Base-by-base conservation (phyloP, 2,888 invertebrate species). In the Monochamus alternatus region DNA sequence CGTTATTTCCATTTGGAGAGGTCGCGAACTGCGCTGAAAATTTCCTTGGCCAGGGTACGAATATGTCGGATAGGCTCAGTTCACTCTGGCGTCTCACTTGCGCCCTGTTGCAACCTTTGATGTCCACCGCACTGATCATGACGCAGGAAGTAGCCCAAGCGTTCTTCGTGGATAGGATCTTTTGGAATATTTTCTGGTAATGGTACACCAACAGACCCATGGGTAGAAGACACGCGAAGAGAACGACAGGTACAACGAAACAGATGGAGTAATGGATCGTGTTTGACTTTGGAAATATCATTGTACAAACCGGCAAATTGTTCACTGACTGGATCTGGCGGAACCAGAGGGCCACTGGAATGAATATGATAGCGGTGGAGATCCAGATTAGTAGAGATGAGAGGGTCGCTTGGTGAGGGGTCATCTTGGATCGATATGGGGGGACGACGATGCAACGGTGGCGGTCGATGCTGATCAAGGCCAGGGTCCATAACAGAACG, bases 401-500 rank as follows among this genome's bases (percentile, higher is more conserved):
- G 2, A 89, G 81, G 9, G 89, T 86, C 12, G 90, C 89, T 22
- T 89, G 87, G 5, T 85, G 84, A 2, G 90, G 90, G 47, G 90
- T 89, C 67, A 91, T 87, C 72, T 89, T 89, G 32, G 91, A 90
- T 74, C 91, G 88, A 82, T 91, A 91, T 3, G 91, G 91, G n/a
- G 91, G 90, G 12, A 91, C 88, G 3, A 90, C 90, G 71, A 92
- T 89, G 85, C 91, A 92, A 30, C 90, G 87, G 82, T 91, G 89
- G 32, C 91, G 88, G 84, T 92, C 92, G 87, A 91, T 90, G 78
- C 91, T 91, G 86, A 92, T 91, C 71, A 91, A 86, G 12, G 91
- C 91, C 64, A 92, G 83, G 2, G 91, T 91, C 92, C 92, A 92
- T 44, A 92, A 87, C 8, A 92, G 88, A 43, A 91, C 91, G 74